Percentiles rank a stretch among this genome's conserved stretches.
phyloP scores from a whole-genome alignment of 2,888 invertebrate species.

The Caenorhabditis panamensis region DNA sequence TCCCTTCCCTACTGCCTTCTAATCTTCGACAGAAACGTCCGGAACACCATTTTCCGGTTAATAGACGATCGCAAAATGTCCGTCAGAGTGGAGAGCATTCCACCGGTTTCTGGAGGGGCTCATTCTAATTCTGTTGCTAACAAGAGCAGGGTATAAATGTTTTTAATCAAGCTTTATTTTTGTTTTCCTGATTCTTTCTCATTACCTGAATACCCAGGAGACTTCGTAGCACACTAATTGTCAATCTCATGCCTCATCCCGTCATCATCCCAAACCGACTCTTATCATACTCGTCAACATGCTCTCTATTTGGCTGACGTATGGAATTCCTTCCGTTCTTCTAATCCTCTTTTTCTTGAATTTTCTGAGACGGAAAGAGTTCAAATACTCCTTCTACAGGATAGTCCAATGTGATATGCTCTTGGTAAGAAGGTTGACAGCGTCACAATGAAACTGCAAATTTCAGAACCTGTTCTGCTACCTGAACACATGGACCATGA shows the following conservation, averaged over 20 bases:
- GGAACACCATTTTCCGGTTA: neutral
- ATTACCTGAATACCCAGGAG: no score
- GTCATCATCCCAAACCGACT: no score
- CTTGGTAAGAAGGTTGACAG: neutral
- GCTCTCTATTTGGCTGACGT: neutral
- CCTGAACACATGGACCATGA: slow-evolving; percentile 7
- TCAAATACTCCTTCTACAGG: slow-evolving; percentile 24
- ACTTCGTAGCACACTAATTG: no score
- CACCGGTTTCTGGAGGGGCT: no score
- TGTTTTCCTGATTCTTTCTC: no score
- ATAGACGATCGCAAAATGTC: neutral
- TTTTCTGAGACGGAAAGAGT: neutral
- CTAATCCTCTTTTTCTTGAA: neutral
- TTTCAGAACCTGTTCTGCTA: slow-evolving; percentile 20
- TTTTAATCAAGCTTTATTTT: no score
- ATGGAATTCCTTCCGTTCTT: slow-evolving; percentile 10
- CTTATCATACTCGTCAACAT: neutral
- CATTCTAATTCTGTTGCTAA: no score
- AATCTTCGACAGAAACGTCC: slow-evolving; percentile 9
- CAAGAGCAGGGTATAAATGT: no score
- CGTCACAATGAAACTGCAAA: neutral
- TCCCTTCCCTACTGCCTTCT: neutral
- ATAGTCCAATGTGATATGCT: slow-evolving; percentile 11
- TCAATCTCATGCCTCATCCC: no score
- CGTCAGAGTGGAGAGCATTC: neutral